Conservation (phyloP, 1,140 invertebrate species). For the Galleria mellonella region DNA sequence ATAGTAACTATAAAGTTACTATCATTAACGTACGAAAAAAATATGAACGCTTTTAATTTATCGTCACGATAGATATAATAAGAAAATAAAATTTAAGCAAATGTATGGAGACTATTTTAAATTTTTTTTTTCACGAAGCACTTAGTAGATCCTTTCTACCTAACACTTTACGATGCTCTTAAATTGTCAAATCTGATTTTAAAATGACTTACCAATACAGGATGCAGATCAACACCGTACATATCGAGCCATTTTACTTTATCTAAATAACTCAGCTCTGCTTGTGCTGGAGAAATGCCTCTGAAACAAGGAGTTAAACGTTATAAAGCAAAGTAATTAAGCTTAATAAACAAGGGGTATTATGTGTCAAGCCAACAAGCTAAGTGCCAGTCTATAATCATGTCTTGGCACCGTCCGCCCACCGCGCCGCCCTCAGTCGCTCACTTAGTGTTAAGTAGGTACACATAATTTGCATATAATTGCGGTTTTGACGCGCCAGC, state of each 20-base stretch:
- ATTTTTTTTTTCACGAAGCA: no score
- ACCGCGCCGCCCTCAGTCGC: constrained; percentile 14
- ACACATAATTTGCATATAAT: constrained; percentile 70
- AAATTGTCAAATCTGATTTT: no score
- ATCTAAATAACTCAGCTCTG: constrained; percentile 93
- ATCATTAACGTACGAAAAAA: no score
- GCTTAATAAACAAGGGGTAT: constrained; percentile 31
- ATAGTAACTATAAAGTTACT: no score
- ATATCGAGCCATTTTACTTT: constrained; percentile 97
- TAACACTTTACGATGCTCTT: no score
- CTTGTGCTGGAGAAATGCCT: constrained; percentile 76
- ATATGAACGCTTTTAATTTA: no score
- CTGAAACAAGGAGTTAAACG: constrained; percentile 46
- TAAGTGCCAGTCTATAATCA: constrained; percentile 41
- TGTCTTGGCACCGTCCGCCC: constrained; percentile 11
- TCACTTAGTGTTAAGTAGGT: constrained; percentile 41
- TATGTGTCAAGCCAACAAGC: constrained; percentile 42
- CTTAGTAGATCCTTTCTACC: no score
- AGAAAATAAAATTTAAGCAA: no score
- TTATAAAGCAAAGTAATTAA: constrained; percentile 2
- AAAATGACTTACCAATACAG: constrained; percentile 70
- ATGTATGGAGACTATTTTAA: no score
- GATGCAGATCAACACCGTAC: constrained; percentile 95
- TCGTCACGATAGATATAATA: no score
- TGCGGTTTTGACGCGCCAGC: constrained; percentile 48